Percentiles rank a stretch among this genome's conserved stretches.
These are phyloP conservation scores for Drosophila albomicans DNA, from an alignment of 1,140 invertebrate species.

Conservation along the genomic window DNA sequence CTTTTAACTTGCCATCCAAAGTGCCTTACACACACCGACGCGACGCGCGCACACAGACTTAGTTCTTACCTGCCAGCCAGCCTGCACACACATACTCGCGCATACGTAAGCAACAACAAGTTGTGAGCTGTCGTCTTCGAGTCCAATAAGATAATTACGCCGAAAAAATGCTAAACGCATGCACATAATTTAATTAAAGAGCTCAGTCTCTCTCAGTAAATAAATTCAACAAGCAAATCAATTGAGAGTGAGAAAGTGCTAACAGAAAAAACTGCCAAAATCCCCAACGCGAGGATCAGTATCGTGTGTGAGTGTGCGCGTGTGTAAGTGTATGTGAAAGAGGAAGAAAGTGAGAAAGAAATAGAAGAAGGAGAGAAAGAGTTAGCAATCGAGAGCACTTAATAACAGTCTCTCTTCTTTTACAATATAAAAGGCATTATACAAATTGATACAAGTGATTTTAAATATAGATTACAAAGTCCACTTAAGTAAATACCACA, in stretches of 20 bases:
- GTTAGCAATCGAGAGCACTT: not conserved
- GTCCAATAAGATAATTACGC: conserved; percentile 64
- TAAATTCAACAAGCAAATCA: conserved; percentile 20
- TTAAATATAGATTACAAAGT: conserved; percentile 73
- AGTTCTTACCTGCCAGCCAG: conserved; percentile 39
- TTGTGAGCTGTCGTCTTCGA: conserved; percentile 52
- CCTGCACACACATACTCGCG: conserved; percentile 13
- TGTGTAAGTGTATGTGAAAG: conserved; percentile 15
- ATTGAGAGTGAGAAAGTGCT: conserved; percentile 41
- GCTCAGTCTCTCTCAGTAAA: conserved; percentile 16
- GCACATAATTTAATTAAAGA: conserved; percentile 66
- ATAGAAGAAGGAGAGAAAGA: conserved; percentile 5
- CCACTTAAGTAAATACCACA: conserved; percentile 64
- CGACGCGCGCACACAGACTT: conserved; percentile 26
- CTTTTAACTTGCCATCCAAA: conserved; percentile 44
- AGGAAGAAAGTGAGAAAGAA: conserved; percentile 6
- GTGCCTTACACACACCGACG: conserved; percentile 62
- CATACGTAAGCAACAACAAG: conserved; percentile 49
- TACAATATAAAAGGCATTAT: conserved; percentile 19
- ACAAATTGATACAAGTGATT: conserved; percentile 50
- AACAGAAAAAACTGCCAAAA: conserved; percentile 40
- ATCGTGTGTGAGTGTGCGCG: conserved; percentile 55
- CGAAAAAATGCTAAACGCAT: conserved; percentile 72
- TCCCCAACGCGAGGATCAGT: conserved; percentile 79
- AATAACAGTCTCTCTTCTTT: conserved; percentile 24